Conservation (phyloP, 2,888 invertebrate species). For the Chalcis sispes region DNA sequence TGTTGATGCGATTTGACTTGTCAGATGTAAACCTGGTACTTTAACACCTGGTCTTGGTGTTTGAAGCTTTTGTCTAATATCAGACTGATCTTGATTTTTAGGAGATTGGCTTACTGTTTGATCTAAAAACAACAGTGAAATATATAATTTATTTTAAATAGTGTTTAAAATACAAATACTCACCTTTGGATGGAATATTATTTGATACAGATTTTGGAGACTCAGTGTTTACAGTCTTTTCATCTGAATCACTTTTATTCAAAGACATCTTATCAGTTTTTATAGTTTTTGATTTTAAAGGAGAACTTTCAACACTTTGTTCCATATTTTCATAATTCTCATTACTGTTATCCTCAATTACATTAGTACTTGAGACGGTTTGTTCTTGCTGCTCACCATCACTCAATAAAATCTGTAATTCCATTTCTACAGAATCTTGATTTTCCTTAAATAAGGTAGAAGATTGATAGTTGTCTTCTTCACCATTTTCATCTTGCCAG, state of each 20-base stretch:
- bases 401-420: slow-evolving; percentile 50
- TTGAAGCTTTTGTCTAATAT: slow-evolving; percentile 50
- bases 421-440: slow-evolving; percentile 55
- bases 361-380: slow-evolving; percentile 30
- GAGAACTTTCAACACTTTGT: neutral
- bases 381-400: slow-evolving; percentile 63
- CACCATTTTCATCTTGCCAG: slow-evolving; percentile 72
- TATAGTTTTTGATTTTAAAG: slow-evolving; percentile 21
- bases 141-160: neutral
- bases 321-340: slow-evolving; percentile 33
- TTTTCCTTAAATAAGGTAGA: slow-evolving; percentile 56
- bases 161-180: neutral
- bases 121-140: slow-evolving; percentile 32
- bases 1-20: slow-evolving; percentile 79
- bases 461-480: slow-evolving; percentile 64
- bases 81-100: slow-evolving; percentile 42
- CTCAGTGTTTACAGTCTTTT: slow-evolving; percentile 27
- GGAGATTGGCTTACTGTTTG: slow-evolving; percentile 18
- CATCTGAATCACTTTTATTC: slow-evolving; percentile 5
- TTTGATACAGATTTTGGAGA: slow-evolving; percentile 41
- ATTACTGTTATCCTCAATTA: slow-evolving; percentile 23
- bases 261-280: slow-evolving; percentile 30
- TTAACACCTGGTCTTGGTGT: slow-evolving; percentile 61
- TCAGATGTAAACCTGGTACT: slow-evolving; percentile 72
- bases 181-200: slow-evolving; percentile 43